Evolutionary conservation across 2,797 vertebrate genomes (phyloP), one percentile per base, ranked within the genome.

Genomic region (Typhlichthys eigenmanni): DNA sequence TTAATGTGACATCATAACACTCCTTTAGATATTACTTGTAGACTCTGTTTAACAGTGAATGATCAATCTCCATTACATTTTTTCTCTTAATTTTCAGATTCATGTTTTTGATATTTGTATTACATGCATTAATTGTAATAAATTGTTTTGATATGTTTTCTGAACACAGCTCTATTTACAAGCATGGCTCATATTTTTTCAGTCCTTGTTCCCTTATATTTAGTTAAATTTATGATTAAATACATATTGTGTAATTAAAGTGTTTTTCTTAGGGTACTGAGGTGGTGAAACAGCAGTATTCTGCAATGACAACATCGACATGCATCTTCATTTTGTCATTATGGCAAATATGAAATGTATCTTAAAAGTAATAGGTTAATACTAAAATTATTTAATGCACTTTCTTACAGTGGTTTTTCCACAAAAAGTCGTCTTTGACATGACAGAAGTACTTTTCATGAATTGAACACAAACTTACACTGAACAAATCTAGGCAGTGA

Each of bases 381-480:
- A 64, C 79, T 66, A 63, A 82, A 86, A 75, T 62, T 66, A 67
- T 89, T 90, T 87, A 89, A 87, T 92, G 85, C 72, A 80, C 52
- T 80, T 66, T 69, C 66, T 58, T 72, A 74, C 58, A 67, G 78
- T 67, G 86, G 71, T 66, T 78, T 55, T 1, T 81, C 71, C 63
- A 75, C 67, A 66, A 72, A 72, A 64, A 79, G 73, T 81, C 71
- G 72, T 67, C 52, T 62, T 58, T 62, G 71, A 72, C 72, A 72
- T 67, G 62, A 17, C 70, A 76, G 7, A 38, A 65, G 70, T 50
- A n/a, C 12, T 14, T 48, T 58, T 17, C 52, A 49, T 68, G 55
- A 34, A 61, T 32, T 29, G n/a, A 63, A 58, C 59, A 74, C 13
- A 24, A 66, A 72, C 58, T 10, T 56, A 72, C 13, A 12, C 51